Conservation (phyloP, 2,113 vertebrate species). For the Porphyrio hochstetteri region DNA sequence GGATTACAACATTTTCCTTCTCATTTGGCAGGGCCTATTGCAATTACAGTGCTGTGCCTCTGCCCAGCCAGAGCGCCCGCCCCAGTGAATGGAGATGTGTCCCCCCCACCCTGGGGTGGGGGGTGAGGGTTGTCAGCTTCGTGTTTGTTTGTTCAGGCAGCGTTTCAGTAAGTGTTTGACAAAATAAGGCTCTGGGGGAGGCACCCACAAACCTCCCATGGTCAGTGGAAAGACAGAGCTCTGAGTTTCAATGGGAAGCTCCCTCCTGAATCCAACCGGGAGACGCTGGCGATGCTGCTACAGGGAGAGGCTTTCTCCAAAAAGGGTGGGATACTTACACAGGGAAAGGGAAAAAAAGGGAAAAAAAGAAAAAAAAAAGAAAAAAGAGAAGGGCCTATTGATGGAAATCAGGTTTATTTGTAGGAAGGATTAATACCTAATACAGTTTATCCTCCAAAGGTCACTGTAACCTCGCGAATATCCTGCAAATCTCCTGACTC, state of each 20-base stretch:
- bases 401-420: neutral
- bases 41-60: neutral
- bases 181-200: neutral
- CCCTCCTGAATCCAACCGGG: neutral
- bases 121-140: neutral
- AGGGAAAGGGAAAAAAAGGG: too few relatives aligned
- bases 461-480: neutral
- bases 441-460: neutral
- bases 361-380: neutral
- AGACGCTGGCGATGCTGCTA: neutral
- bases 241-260: neutral
- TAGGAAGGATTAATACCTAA: neutral
- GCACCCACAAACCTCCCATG: neutral
- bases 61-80: neutral
- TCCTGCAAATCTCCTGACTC: neutral
- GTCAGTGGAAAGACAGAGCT: neutral
- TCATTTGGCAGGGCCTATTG: neutral
- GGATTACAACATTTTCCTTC: neutral
- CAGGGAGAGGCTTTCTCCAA: neutral
- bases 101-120: neutral
- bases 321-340: neutral
- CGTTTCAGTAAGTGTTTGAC: neutral
- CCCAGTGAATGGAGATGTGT: neutral
- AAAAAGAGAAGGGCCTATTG: neutral
- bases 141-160: slow-evolving; percentile 29